Percentiles rank a stretch among this genome's conserved stretches.
phyloP scores from a whole-genome alignment of 2,113 vertebrate genomes.

The Eonycteris spelaea region DNA sequence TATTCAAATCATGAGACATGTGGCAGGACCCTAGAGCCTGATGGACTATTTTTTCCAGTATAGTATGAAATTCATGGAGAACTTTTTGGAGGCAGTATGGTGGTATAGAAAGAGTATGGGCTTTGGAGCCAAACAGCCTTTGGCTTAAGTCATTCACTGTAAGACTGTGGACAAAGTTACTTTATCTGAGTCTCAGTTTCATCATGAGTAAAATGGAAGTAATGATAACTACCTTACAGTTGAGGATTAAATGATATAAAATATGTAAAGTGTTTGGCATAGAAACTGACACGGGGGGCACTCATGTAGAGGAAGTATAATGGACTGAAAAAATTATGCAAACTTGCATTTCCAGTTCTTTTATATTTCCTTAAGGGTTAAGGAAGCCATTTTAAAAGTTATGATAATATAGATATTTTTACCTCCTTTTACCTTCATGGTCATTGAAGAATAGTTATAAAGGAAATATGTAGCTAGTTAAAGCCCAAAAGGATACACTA shows the following conservation, averaged over 20 bases:
- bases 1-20: not conserved
- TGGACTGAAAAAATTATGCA: not conserved
- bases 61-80: not conserved
- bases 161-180: not conserved
- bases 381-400: slow-evolving; percentile 1
- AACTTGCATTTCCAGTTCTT: not conserved
- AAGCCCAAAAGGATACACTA: not conserved
- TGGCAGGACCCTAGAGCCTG: not conserved
- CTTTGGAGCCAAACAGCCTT: not conserved
- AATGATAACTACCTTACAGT: not conserved
- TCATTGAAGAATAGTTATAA: not conserved
- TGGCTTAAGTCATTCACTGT: not conserved
- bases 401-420: not conserved
- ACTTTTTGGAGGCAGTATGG: not conserved
- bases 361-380: not conserved
- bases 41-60: not conserved
- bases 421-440: not conserved
- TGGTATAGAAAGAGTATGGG: not conserved
- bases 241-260: not conserved
- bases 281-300: not conserved
- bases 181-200: slow-evolving; percentile 19
- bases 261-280: not conserved
- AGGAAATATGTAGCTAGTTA: not conserved
- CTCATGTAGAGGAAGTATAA: not conserved
- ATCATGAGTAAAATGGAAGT: not conserved